Conservation (phyloP, 2,113 vertebrate genomes). For the Neotragus moschatus region DNA sequence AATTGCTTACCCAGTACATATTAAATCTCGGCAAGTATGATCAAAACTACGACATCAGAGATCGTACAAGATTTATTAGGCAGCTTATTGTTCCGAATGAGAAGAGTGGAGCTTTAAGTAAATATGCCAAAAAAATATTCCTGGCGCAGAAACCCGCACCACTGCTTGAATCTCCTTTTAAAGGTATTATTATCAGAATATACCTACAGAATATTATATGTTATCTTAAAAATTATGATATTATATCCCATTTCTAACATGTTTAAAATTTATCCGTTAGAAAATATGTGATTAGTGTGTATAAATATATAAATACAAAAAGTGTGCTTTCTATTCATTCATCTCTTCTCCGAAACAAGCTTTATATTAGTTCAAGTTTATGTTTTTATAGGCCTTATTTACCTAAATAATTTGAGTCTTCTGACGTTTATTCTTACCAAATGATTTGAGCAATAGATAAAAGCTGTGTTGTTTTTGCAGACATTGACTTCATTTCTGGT, state of each 20-base stretch:
- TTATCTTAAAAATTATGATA: conserved; percentile 65
- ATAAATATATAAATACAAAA: background rate
- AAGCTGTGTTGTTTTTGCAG: conserved; percentile 50
- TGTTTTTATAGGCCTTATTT: conserved; percentile 46
- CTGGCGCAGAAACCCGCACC: conserved; percentile 96
- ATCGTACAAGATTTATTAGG: conserved; percentile 97
- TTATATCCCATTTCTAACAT: conserved; percentile 52
- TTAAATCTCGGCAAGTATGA: conserved; percentile 98
- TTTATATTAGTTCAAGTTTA: conserved; percentile 42
- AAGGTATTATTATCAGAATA: conserved; percentile 86
- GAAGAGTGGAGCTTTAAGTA: conserved; percentile 94
- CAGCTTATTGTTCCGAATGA: conserved; percentile 98
- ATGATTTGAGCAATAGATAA: conserved; percentile 35
- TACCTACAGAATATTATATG: conserved; percentile 55
- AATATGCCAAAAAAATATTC: conserved; percentile 97
- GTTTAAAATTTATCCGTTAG: conserved; percentile 65
- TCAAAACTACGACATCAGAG: conserved; percentile 99
- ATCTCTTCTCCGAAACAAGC: conserved; percentile 40
- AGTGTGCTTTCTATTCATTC: background rate
- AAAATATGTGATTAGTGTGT: conserved; percentile 66
- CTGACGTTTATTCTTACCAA: conserved; percentile 45
- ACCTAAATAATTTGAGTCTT: conserved; percentile 57
- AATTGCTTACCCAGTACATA: conserved; percentile 98
- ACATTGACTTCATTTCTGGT: background rate
- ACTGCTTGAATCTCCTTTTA: conserved; percentile 94